Evolutionary conservation across 2,888 invertebrate species (phyloP).

Genomic region (Volucella inanis): DNA sequence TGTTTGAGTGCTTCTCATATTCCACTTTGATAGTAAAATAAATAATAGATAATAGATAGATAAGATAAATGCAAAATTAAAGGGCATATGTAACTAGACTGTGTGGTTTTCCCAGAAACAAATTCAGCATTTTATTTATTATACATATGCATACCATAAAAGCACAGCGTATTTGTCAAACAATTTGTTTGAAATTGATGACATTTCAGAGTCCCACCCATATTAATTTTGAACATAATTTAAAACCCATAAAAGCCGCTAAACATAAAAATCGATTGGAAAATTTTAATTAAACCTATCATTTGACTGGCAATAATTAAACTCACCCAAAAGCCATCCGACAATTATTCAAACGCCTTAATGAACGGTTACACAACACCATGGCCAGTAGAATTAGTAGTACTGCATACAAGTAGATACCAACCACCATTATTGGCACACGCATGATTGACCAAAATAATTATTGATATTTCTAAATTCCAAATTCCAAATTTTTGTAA

Average conservation of each 20-base stretch:
- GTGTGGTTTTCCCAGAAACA: no score
- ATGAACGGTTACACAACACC: slow-evolving; percentile 44
- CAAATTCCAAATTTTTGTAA: slow-evolving; percentile 13
- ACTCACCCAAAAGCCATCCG: slow-evolving; percentile 17
- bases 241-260: slow-evolving; percentile 9
- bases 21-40: no score
- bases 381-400: background rate
- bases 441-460: slow-evolving; percentile 40
- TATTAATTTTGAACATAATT: background rate
- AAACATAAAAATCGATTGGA: slow-evolving; percentile 6
- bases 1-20: no score
- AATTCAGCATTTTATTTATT: no score
- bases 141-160: no score
- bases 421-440: background rate
- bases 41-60: no score
- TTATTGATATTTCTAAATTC: slow-evolving; percentile 49
- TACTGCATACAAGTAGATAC: background rate
- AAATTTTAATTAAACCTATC: slow-evolving; percentile 55
- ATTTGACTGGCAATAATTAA: slow-evolving; percentile 35
- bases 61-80: no score
- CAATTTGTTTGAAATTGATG: no score
- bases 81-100: no score
- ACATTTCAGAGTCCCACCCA: no score
- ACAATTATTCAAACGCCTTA: slow-evolving; percentile 58
- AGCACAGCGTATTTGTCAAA: no score